These are phyloP conservation scores for Empis stercorea DNA, from an alignment of 2,888 invertebrate genomes.

Conservation along the genomic window DNA sequence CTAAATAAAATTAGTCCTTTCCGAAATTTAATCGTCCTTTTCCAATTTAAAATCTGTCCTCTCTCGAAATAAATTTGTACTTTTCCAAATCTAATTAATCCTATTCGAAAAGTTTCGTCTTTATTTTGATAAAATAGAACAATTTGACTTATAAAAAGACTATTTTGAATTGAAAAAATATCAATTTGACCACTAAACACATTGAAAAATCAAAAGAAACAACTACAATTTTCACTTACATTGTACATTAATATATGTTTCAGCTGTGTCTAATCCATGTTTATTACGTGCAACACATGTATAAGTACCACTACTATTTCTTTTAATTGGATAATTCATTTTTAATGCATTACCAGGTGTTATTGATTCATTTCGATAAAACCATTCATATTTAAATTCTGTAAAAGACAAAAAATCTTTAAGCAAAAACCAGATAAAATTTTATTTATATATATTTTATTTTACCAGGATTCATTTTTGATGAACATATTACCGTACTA, in stretches of 20 bases:
- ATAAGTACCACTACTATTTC: conserved; percentile 63
- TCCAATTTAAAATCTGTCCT: no score
- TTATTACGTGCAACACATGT: conserved; percentile 66
- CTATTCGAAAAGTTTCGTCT: no score
- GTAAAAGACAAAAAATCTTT: conserved; percentile 2
- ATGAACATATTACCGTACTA: conserved; percentile 40
- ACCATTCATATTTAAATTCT: conserved; percentile 31
- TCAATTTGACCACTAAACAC: no score
- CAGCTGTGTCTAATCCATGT: conserved; percentile 59
- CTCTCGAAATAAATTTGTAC: no score
- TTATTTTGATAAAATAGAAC: no score
- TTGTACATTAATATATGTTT: conserved; percentile 63
- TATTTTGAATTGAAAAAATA: no score
- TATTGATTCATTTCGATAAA: conserved; percentile 28
- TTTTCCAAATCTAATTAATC: no score
- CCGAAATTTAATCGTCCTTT: no score
- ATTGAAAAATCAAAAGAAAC: conserved; percentile 3
- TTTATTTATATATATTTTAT: conserved; percentile 5
- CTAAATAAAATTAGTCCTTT: no score
- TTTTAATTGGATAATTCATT: conserved; percentile 51
- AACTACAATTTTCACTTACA: conserved; percentile 44
- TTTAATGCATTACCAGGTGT: conserved; percentile 38
- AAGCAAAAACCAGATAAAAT: not conserved
- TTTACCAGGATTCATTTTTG: conserved; percentile 41
- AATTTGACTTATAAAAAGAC: no score